Percentiles rank a stretch among this genome's conserved stretches.
These are phyloP conservation scores for Bombus superbus DNA, from an alignment of 1,140 invertebrate species.

Conservation along the genomic window DNA sequence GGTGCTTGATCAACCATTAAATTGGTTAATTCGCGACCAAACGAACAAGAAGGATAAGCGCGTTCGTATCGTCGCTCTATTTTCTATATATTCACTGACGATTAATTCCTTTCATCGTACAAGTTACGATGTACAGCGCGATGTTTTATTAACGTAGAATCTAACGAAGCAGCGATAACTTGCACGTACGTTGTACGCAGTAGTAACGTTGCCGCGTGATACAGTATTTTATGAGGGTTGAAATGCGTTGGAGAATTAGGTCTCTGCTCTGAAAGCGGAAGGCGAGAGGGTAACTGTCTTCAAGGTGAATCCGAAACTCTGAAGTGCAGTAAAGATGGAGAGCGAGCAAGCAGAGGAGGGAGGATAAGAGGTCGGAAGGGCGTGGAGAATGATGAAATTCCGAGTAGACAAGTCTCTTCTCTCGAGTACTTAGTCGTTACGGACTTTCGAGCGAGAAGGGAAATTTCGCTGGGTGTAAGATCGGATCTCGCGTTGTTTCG, in stretches of 20 bases:
- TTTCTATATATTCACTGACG: background rate
- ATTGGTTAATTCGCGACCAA: constrained; percentile 22
- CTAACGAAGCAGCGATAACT: background rate
- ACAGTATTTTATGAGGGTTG: constrained; percentile 41
- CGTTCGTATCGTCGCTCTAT: background rate
- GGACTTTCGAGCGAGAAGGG: constrained; percentile 36
- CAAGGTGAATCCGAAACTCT: constrained; percentile 51
- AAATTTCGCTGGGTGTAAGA: constrained; percentile 25
- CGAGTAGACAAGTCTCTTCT: constrained; percentile 54
- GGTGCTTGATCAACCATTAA: constrained; percentile 13
- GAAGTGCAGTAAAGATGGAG: constrained; percentile 32
- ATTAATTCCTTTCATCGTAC: background rate
- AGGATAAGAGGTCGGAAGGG: constrained; percentile 23
- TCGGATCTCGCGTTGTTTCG: constrained; percentile 35
- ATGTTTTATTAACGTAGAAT: background rate
- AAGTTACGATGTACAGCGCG: background rate
- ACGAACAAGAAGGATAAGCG: background rate
- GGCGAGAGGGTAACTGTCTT: constrained; percentile 53
- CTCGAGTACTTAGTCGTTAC: constrained; percentile 43
- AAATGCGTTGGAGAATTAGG: constrained; percentile 43
- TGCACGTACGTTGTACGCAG: background rate
- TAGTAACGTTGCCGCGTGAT: background rate
- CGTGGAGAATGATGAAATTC: constrained; percentile 51
- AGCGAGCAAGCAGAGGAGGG: background rate
- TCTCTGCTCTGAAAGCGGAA: constrained; percentile 42